These are phyloP conservation scores for Bombyx mandarina DNA, from an alignment of 1,140 invertebrate species.

Conservation along the genomic window DNA sequence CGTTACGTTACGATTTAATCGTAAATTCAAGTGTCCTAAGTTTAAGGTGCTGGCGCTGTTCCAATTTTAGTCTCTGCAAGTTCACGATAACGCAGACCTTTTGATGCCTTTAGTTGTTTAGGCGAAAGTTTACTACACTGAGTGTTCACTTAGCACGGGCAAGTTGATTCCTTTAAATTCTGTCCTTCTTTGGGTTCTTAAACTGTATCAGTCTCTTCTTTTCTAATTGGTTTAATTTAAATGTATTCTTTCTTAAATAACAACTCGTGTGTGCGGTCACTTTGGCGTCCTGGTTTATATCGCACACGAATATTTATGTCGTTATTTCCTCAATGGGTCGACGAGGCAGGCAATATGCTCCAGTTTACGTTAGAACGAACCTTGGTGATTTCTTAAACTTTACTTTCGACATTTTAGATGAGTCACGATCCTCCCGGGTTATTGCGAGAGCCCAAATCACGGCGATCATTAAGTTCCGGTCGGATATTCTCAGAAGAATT, in stretches of 20 bases:
- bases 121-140: constrained; percentile 3
- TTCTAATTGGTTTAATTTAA: neutral
- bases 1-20: constrained; percentile 7
- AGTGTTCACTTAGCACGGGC: constrained; percentile 11
- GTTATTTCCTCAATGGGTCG: constrained; percentile 36
- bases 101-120: neutral
- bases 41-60: constrained; percentile 4
- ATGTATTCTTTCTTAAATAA: constrained; percentile 2
- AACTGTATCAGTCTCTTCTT: constrained; percentile 24
- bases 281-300: constrained; percentile 1
- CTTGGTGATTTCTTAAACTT: constrained; percentile 57
- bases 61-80: neutral
- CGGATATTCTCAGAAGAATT: neutral
- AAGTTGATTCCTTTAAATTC: constrained; percentile 12
- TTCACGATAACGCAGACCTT: neutral
- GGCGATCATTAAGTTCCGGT: constrained; percentile 32
- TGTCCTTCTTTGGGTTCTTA: constrained; percentile 21
- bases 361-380: constrained; percentile 29
- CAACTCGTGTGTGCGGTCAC: neutral
- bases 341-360: constrained; percentile 24
- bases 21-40: constrained; percentile 11
- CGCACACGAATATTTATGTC: constrained; percentile 32
- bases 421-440: constrained; percentile 37
- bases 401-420: constrained; percentile 69
- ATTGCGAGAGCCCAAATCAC: constrained; percentile 27